Evolutionary conservation across 2,888 invertebrate species (phyloP).

Genomic region (Tryphoninae sp.): DNA sequence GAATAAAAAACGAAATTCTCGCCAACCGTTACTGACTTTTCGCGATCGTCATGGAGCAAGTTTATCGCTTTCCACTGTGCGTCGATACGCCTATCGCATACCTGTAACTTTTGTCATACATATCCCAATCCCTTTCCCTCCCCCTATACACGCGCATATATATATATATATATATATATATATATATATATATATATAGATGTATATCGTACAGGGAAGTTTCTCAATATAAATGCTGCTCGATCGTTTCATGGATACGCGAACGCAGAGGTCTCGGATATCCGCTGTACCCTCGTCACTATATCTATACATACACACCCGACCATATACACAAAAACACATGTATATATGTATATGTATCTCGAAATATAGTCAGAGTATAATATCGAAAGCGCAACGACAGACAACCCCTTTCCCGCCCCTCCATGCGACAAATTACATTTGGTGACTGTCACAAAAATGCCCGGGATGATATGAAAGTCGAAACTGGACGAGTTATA

Average conservation of each 20-base stretch:
- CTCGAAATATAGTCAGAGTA: slow-evolving; percentile 29
- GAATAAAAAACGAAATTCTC: slow-evolving; percentile 2
- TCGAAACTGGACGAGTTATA: slow-evolving; percentile 69
- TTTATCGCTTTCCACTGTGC: slow-evolving; percentile 23
- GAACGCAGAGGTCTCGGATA: not conserved
- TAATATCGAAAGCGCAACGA: slow-evolving; percentile 48
- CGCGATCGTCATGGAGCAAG: slow-evolving; percentile 26
- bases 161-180: slow-evolving; percentile 22
- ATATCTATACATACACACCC: not conserved
- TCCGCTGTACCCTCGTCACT: not conserved
- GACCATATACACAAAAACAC: not conserved
- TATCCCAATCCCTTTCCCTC: not conserved
- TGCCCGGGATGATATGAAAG: slow-evolving; percentile 79
- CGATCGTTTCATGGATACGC: slow-evolving; percentile 37
- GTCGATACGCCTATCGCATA: slow-evolving; percentile 14
- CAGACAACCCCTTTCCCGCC: slow-evolving; percentile 34
- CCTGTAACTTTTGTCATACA: slow-evolving; percentile 35
- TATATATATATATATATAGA: slow-evolving; percentile 8
- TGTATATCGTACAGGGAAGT: not conserved
- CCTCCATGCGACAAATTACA: slow-evolving; percentile 76
- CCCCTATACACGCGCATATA: not conserved
- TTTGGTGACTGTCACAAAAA: slow-evolving; percentile 80
- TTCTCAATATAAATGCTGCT: slow-evolving; percentile 25
- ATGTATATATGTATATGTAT: slow-evolving; percentile 31
- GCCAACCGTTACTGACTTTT: slow-evolving; percentile 32